Conservation (phyloP, 2,797 vertebrate genomes). For the Sebastiscus albofasciatus region DNA sequence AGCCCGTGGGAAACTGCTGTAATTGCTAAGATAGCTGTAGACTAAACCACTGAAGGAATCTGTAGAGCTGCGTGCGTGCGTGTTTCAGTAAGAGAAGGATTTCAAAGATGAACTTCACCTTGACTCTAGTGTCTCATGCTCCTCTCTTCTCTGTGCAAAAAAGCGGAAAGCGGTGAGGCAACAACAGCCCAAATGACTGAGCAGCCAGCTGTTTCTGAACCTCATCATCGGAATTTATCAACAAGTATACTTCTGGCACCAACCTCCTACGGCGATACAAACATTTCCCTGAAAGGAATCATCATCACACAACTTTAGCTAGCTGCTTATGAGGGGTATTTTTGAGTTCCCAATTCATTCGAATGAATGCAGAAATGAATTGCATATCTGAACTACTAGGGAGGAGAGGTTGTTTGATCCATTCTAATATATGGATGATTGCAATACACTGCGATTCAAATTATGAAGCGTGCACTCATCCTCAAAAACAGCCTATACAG, state of each 20-base stretch:
- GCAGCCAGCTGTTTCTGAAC: slow-evolving; percentile 65
- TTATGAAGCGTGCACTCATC: slow-evolving; percentile 51
- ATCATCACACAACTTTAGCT: slow-evolving; percentile 31
- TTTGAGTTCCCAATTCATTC: slow-evolving; percentile 51
- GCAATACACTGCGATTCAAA: slow-evolving; percentile 66
- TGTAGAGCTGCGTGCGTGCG: slow-evolving; percentile 25
- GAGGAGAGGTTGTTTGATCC: slow-evolving; percentile 67
- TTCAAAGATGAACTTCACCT: slow-evolving; percentile 67
- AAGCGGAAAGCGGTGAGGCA: slow-evolving; percentile 22
- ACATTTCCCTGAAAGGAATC: slow-evolving; percentile 63
- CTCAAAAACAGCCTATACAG: slow-evolving; percentile 55
- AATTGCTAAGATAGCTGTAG: slow-evolving; percentile 77
- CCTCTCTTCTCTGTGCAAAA: not conserved
- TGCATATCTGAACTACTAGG: slow-evolving; percentile 37
- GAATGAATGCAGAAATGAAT: slow-evolving; percentile 57
- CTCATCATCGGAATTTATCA: slow-evolving; percentile 68
- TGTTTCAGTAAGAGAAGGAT: slow-evolving; percentile 52
- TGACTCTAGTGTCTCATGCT: slow-evolving; percentile 44
- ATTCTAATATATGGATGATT: slow-evolving; percentile 67
- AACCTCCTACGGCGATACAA: slow-evolving; percentile 29
- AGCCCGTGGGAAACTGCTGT: slow-evolving; percentile 78
- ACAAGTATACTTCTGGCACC: slow-evolving; percentile 41
- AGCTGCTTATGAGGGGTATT: slow-evolving; percentile 40
- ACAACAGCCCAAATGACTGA: slow-evolving; percentile 57
- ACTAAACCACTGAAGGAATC: slow-evolving; percentile 72